Percentiles rank a stretch among this genome's conserved stretches.
Evolutionary conservation across 2,888 invertebrate species (phyloP).

Genomic region (Sarcophaga variegata): DNA sequence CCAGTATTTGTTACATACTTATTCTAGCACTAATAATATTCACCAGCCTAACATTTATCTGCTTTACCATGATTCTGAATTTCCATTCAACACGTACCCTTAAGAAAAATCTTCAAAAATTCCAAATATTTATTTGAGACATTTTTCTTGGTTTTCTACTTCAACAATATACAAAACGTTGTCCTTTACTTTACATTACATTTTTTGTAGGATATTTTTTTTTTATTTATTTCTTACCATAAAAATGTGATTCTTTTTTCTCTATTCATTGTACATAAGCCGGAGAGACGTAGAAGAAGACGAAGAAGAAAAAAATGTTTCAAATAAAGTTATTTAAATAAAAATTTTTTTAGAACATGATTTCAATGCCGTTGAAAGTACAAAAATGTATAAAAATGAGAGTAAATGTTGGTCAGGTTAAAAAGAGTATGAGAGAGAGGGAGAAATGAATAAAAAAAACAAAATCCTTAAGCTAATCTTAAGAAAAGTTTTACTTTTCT

Average conservation of each 20-base stretch:
- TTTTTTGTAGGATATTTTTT: constrained; percentile 4
- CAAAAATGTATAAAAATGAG: not conserved
- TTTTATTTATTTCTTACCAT: constrained; percentile 1
- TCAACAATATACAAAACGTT: not conserved
- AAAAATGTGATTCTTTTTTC: not conserved
- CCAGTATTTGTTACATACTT: too few relatives aligned
- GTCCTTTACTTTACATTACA: constrained; percentile 4
- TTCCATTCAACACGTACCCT: not conserved
- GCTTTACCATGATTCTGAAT: not conserved
- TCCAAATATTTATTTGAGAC: constrained; percentile 18
- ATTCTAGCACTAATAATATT: not conserved
- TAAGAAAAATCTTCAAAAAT: not conserved
- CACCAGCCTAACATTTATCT: not conserved
- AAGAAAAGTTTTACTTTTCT: constrained; percentile 4
- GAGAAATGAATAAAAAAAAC: not conserved
- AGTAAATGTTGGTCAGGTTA: constrained; percentile 33
- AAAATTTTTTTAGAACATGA: not conserved
- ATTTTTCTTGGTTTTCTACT: constrained; percentile 1
- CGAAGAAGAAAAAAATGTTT: not conserved
- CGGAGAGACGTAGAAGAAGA: not conserved
- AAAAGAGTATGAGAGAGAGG: not conserved
- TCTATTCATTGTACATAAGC: not conserved
- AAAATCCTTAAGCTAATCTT: constrained; percentile 37
- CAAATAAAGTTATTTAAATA: constrained; percentile 30
- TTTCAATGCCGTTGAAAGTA: constrained; percentile 4